A percentile compares a stretch with the other conserved stretches of the same genome.
Evolutionary conservation across 2,113 vertebrate genomes (phyloP).

Genomic region (Catagonus wagneri): DNA sequence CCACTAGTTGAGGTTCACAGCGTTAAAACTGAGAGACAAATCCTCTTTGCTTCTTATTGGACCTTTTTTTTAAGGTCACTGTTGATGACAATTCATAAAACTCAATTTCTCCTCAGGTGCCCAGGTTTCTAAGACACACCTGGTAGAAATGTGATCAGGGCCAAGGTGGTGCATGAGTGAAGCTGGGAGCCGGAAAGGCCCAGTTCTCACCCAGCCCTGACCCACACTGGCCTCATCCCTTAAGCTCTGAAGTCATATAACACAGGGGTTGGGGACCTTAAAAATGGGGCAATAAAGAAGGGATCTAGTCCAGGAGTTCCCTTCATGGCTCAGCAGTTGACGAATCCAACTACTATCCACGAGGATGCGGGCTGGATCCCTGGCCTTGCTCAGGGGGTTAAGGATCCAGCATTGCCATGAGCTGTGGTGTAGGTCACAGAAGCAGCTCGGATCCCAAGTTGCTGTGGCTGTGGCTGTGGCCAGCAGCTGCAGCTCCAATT

Average conservation of each 20-base stretch:
- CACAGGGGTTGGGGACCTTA: not conserved
- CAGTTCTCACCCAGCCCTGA: not conserved
- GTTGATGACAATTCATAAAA: conserved; percentile 66
- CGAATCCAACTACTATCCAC: too few relatives aligned
- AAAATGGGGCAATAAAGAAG: not conserved
- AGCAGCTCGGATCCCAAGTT: too few relatives aligned
- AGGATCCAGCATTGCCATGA: too few relatives aligned
- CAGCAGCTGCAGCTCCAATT: too few relatives aligned
- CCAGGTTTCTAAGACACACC: not conserved
- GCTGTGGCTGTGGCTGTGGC: too few relatives aligned
- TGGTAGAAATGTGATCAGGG: not conserved
- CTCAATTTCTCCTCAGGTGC: conserved; percentile 40
- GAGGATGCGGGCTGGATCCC: too few relatives aligned
- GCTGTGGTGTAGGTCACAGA: too few relatives aligned
- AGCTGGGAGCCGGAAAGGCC: not conserved
- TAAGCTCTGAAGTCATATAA: not conserved
- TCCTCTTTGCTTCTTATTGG: conserved; percentile 49
- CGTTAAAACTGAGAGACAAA: conserved; percentile 66
- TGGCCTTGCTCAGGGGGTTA: too few relatives aligned
- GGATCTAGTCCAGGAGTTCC: too few relatives aligned
- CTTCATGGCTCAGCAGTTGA: too few relatives aligned
- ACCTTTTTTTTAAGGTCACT: conserved; percentile 49
- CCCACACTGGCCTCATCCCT: not conserved
- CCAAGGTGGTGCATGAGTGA: not conserved
- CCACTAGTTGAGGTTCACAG: conserved; percentile 68